Evolutionary conservation across 2,888 invertebrate species (phyloP).

Genomic region (Chaitophorus viminalis): DNA sequence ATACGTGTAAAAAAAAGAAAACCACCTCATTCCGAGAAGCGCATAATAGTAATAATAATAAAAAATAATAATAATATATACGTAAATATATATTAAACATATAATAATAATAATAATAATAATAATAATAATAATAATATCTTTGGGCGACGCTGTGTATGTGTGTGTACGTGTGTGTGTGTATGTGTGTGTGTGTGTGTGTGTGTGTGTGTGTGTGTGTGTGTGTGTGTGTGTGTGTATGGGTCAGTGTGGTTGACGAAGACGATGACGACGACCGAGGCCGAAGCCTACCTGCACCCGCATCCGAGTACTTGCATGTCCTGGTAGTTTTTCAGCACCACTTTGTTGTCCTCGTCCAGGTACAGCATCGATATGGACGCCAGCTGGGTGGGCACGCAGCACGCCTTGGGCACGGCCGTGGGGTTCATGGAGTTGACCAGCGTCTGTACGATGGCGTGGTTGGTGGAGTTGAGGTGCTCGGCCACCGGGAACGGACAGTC

Average conservation of each 20-base stretch:
- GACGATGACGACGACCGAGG: neutral
- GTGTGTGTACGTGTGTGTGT: conserved; percentile 30
- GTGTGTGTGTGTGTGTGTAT: conserved; percentile 19
- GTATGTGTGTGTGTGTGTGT: conserved; percentile 21
- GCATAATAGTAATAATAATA: conserved; percentile 19
- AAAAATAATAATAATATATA: conserved; percentile 32
- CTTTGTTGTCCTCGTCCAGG: conserved; percentile 91
- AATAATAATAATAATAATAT: conserved; percentile 48
- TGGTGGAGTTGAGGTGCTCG: conserved; percentile 94
- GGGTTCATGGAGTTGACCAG: conserved; percentile 94
- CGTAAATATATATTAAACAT: neutral
- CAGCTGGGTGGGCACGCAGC: conserved; percentile 96
- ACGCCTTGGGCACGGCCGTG: conserved; percentile 90
- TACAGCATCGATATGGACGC: conserved; percentile 96
- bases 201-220: neutral
- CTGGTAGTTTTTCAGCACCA: conserved; percentile 97
- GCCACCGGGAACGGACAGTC: conserved; percentile 94
- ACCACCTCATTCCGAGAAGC: conserved; percentile 9
- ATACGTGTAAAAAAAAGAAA: neutral
- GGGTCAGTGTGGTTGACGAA: neutral
- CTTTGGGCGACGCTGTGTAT: conserved; percentile 57
- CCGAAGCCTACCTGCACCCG: conserved; percentile 75
- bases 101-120: conserved; percentile 25
- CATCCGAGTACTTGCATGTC: conserved; percentile 99
- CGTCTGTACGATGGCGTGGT: conserved; percentile 98